Evolutionary conservation across 2,113 vertebrate genomes (phyloP).

Genomic region (Eupsittula cactorum): DNA sequence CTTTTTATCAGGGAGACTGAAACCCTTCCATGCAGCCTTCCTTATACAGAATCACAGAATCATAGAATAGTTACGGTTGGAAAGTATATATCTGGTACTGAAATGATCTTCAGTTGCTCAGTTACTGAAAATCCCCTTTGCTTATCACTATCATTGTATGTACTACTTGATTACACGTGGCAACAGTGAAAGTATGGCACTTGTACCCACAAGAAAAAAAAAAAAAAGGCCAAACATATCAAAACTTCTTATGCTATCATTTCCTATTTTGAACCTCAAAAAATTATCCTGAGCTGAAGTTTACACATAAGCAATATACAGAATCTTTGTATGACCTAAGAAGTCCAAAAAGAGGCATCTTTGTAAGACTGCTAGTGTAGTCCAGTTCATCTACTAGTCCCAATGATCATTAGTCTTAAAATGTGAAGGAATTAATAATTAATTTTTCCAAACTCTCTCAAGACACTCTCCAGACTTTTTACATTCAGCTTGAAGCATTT

Average conservation of each 20-base stretch:
- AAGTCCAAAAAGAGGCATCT: constrained; percentile 3
- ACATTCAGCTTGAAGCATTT: not conserved
- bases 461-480: not conserved
- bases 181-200: not conserved
- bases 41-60: not conserved
- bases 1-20: not conserved
- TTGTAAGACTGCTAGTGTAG: not conserved
- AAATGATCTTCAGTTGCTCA: not conserved
- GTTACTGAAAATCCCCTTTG: not conserved
- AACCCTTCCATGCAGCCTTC: not conserved
- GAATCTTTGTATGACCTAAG: not conserved
- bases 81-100: not conserved
- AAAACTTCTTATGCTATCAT: not conserved
- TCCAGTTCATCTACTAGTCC: not conserved
- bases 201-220: not conserved
- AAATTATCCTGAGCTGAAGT: not conserved
- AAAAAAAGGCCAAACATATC: not conserved
- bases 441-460: not conserved
- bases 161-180: not conserved
- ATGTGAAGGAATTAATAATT: not conserved
- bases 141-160: not conserved
- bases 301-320: not conserved
- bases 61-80: too few relatives aligned
- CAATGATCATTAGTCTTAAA: not conserved
- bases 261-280: constrained; percentile 12